These are phyloP conservation scores for Augochlorella aurata DNA, from an alignment of 2,888 invertebrate genomes.

Conservation along the genomic window DNA sequence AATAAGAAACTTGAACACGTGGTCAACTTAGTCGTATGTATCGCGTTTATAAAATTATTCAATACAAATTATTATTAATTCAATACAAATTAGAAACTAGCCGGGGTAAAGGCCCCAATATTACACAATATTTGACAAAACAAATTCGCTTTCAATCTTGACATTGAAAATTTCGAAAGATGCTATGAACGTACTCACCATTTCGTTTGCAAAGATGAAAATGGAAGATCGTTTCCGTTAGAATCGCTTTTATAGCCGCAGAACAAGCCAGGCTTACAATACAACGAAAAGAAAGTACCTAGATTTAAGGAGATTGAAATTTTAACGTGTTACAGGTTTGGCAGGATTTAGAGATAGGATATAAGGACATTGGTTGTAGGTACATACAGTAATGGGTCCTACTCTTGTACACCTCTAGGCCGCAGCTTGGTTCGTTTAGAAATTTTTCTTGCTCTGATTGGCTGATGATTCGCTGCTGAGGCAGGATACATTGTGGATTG, in stretches of 20 bases:
- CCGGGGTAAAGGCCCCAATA: neutral
- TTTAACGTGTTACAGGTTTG: no score
- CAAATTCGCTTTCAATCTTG: neutral
- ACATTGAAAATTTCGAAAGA: slow-evolving; percentile 32
- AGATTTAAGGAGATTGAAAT: no score
- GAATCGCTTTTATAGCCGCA: slow-evolving; percentile 31
- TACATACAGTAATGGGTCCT: no score
- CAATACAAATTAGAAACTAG: neutral
- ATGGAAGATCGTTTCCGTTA: slow-evolving; percentile 67
- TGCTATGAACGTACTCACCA: slow-evolving; percentile 69
- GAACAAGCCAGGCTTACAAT: neutral
- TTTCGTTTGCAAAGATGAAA: slow-evolving; percentile 67
- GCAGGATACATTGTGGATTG: no score
- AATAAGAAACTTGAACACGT: neutral
- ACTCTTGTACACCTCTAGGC: no score
- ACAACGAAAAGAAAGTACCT: neutral
- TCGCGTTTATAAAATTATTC: neutral
- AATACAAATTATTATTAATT: neutral
- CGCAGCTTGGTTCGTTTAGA: no score
- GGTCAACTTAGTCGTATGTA: neutral
- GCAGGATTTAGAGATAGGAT: no score
- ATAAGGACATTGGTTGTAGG: no score
- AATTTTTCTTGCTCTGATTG: no score
- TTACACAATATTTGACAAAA: neutral
- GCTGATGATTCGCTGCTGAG: no score